Evolutionary conservation across 2,113 vertebrate genomes (phyloP).

Genomic region (Mustelus asterias): DNA sequence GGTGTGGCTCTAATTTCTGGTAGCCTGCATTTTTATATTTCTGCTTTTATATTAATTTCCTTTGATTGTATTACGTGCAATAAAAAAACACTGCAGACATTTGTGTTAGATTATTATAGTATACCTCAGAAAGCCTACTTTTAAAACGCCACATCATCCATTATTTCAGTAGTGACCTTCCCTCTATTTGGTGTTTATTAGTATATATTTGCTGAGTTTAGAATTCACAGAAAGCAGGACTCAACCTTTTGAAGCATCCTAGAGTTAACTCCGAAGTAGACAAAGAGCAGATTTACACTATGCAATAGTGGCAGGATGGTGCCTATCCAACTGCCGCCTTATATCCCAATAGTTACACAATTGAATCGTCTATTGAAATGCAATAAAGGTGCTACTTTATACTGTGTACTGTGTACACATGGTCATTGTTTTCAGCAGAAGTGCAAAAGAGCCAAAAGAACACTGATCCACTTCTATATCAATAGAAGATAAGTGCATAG

Average conservation of each 20-base stretch:
- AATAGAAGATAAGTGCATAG: slow-evolving; percentile 44
- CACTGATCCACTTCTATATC: background rate
- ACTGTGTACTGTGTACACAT: slow-evolving; percentile 18
- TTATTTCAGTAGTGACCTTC: background rate
- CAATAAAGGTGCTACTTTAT: slow-evolving; percentile 32
- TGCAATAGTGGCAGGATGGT: background rate
- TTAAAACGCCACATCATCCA: background rate
- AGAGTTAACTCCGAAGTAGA: background rate
- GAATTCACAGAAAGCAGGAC: slow-evolving; percentile 16
- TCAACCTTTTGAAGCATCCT: background rate
- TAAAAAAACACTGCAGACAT: background rate
- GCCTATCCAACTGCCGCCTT: background rate
- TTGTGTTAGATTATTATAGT: background rate
- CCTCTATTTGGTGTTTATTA: background rate
- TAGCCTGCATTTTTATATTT: background rate
- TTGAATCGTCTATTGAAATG: background rate
- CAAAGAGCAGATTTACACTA: background rate
- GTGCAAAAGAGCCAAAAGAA: slow-evolving; percentile 38
- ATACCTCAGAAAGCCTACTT: background rate
- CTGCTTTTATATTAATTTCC: background rate
- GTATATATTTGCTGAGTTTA: background rate
- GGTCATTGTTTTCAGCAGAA: slow-evolving; percentile 32
- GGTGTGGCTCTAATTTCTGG: background rate
- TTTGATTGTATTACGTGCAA: background rate
- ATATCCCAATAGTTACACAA: slow-evolving; percentile 19